Conservation (phyloP, 1,140 invertebrate species). For the Drosophila mauritiana region DNA sequence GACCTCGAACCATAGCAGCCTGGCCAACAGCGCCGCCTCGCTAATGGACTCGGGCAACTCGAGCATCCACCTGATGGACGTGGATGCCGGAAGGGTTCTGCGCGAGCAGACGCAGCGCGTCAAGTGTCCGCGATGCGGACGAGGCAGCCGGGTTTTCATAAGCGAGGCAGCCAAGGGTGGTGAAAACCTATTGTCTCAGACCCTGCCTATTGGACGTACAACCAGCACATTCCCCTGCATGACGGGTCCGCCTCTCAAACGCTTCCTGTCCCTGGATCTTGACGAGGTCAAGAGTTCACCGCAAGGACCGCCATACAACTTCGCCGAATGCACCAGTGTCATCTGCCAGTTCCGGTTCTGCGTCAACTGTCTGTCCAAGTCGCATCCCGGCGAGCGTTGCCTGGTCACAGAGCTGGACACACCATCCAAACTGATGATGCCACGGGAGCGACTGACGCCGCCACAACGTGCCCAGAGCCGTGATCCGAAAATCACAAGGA, state of each 20-base stretch:
- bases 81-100: constrained; percentile 38
- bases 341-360: constrained; percentile 64
- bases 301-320: constrained; percentile 24
- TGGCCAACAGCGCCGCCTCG: constrained; percentile 21
- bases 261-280: constrained; percentile 61
- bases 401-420: constrained; percentile 69
- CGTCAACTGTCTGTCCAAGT: constrained; percentile 49
- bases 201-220: constrained; percentile 37
- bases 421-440: constrained; percentile 70
- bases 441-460: constrained; percentile 57
- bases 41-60: constrained; percentile 21
- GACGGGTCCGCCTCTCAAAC: constrained; percentile 17
- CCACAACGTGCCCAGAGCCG: constrained; percentile 50
- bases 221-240: constrained; percentile 9
- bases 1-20: constrained; percentile 53
- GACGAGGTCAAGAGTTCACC: constrained; percentile 16
- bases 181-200: constrained; percentile 41
- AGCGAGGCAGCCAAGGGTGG: constrained; percentile 14
- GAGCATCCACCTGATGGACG: constrained; percentile 29
- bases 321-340: constrained; percentile 61
- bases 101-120: constrained; percentile 63
- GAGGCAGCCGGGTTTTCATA: constrained; percentile 56
- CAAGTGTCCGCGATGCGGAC: constrained; percentile 68
- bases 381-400: constrained; percentile 67
- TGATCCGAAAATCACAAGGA: constrained; percentile 61